Evolutionary conservation across 2,888 invertebrate species (phyloP), one percentile per base, ranked within the genome.

Genomic region (Hydroisotoma schaefferi): DNA sequence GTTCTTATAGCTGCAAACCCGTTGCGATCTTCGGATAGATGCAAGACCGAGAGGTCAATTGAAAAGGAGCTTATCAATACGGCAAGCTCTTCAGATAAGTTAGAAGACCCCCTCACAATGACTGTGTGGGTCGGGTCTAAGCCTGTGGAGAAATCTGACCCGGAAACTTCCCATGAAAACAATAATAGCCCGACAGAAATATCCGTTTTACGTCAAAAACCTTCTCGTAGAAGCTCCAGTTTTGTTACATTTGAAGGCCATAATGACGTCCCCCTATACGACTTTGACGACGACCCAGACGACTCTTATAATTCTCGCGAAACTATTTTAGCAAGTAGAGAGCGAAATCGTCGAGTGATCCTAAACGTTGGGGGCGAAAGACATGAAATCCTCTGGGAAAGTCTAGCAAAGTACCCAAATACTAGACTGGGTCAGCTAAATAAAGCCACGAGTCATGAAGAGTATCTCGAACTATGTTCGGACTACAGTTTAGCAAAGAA

Each of bases 311-410:
- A 20, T n/a, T 10, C 43, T 18, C 6, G 6, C 18, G 43, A 15
- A 15, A 18, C 43, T 20, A 61, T 61, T 15, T 27, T 46, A 2
- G 53, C 63, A 22, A 63, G 58, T 22, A 63, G 56, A 47, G 26
- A 2, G 1, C 49, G 40, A n/a, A 51, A 44, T 26, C 49, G 44
- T 37, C 38, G 64, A 49, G 61, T 65, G 29, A 48, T 54, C 22
- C 25, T 65, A 18, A 65, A 65, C 51, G 59, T 62, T 2, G 65
- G 67, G 1, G 67, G 67, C 15, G 54, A 57, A 46, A 44, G 49
- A 47, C 63, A 65, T 52, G 65, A 65, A 49, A 57, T 67, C n/a
- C 25, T 62, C 3, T 65, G 67, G 65, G 62, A 62, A 2, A 61
- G 49, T 8, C 20, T 67, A n/a, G 60, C 55, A 0, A 51, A 49